Conservation (phyloP, 2,797 vertebrate genomes). For the Gymnothorax javanicus region DNA sequence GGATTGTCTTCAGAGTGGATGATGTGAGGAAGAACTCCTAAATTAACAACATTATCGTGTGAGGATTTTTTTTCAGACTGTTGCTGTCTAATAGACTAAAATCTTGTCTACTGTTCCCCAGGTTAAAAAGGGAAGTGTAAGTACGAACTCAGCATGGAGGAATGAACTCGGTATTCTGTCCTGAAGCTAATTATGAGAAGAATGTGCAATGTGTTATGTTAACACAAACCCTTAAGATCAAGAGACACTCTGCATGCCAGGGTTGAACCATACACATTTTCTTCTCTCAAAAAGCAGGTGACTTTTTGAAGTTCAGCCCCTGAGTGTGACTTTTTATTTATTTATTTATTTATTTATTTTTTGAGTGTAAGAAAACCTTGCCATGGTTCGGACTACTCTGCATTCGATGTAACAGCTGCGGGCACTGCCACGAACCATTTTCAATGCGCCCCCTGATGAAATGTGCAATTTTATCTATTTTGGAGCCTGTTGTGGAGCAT, state of each 20-base stretch:
- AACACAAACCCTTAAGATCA: neutral
- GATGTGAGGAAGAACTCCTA: neutral
- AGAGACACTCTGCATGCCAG: neutral
- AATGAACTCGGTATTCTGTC: neutral
- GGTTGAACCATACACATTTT: neutral
- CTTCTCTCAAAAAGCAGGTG: neutral
- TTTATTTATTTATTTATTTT: too few species aligned
- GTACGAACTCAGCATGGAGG: neutral
- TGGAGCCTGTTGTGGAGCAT: neutral
- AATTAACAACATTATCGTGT: neutral
- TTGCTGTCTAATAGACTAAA: neutral
- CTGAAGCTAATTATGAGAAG: neutral
- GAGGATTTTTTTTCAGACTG: neutral
- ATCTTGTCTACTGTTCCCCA: neutral
- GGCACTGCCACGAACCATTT: conserved; percentile 15
- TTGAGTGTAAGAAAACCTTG: neutral
- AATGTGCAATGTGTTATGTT: neutral
- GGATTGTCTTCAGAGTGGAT: neutral
- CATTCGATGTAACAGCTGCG: neutral
- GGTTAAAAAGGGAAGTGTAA: neutral
- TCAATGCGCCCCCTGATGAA: neutral
- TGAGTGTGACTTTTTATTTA: neutral
- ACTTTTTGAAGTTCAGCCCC: neutral
- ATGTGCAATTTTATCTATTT: conserved; percentile 1
- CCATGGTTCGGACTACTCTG: neutral